Evolutionary conservation across 1,140 invertebrate genomes (phyloP).

Genomic region (Bursaphelenchus mucronatus): DNA sequence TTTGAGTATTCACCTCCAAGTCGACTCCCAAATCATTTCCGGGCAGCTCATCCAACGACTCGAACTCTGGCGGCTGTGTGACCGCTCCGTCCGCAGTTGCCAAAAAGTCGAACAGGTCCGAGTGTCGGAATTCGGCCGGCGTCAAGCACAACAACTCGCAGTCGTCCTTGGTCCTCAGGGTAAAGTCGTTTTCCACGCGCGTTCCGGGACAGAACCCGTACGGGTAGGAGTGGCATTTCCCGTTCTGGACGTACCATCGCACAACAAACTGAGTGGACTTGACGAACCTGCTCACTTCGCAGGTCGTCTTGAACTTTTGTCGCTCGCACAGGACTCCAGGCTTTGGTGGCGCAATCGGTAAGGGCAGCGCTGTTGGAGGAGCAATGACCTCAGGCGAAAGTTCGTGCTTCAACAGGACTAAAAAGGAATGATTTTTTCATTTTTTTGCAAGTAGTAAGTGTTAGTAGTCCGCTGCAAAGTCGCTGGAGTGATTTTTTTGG

Average conservation of each 20-base stretch:
- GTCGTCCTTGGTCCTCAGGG: constrained; percentile 35
- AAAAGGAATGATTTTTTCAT: background rate
- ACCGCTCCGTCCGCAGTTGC: background rate
- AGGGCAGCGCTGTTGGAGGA: background rate
- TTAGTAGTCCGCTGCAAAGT: no score
- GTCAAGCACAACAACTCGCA: constrained; percentile 15
- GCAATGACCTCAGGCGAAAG: background rate
- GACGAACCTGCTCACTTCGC: background rate
- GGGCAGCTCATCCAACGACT: no score
- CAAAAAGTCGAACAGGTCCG: constrained; percentile 16
- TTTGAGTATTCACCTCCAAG: no score
- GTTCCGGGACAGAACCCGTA: constrained; percentile 39
- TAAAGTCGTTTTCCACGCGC: constrained; percentile 26
- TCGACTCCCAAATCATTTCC: no score
- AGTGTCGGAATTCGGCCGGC: constrained; percentile 5
- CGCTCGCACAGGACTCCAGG: background rate
- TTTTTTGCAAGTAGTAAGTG: background rate
- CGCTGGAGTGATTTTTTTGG: no score
- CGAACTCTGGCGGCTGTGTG: no score
- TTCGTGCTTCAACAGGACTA: background rate
- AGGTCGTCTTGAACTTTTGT: background rate
- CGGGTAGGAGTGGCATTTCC: constrained; percentile 31
- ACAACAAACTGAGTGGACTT: constrained; percentile 28
- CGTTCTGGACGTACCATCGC: constrained; percentile 32
- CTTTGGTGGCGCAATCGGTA: background rate